Base-by-base conservation (phyloP, 2,888 invertebrate species). In the Ypsolopha scabrella region DNA sequence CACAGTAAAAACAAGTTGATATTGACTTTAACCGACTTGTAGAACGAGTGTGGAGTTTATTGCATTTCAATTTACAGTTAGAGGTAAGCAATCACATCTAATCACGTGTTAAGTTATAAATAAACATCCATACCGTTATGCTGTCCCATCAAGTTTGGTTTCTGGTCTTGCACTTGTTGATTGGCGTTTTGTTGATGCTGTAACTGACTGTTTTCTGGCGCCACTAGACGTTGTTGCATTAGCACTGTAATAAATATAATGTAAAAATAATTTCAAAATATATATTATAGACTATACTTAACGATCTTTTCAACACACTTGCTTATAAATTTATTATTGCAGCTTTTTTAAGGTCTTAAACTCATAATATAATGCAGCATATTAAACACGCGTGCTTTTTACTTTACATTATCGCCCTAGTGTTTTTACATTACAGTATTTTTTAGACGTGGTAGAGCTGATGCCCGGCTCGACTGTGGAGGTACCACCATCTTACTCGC, bases 31-130 rank as follows among this genome's bases (percentile, higher is more conserved):
- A 57, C 67, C 76, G 78, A 71, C 71, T 76, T 76, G 82, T 54
- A 81, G 85, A 86, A 86, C 86, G 80, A 68, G 55, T 60, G 57
- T 75, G 83, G 85, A 85, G 82, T 24, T 36, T 1, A 47, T 7
- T n/a, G 24, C 2, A 3, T n/a, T 33, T 45, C 8, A 7, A 44
- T 33, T 33, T 9, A 6, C n/a, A 45, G 34, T 24, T 6, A 3
- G 8, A 10, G 6, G 24, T 45, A 33, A 8, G 46, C 24, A 24
- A 4, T 24, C 24, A 24, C 2, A 24, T 24, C 39, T 6, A 39
- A n/a, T 6, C 14, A 24, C 6, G 1, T 38, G 38, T 24, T 9
- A n/a, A 38, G 24, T 1, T 14, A 37, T 3, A 8, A 24, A 45
- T 37, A 48, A 45, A 33, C n/a, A 41, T 39, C 50, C 59, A 60